phyloP scores from a whole-genome alignment of 2,888 invertebrate species.

The Pheosia gnoma region DNA sequence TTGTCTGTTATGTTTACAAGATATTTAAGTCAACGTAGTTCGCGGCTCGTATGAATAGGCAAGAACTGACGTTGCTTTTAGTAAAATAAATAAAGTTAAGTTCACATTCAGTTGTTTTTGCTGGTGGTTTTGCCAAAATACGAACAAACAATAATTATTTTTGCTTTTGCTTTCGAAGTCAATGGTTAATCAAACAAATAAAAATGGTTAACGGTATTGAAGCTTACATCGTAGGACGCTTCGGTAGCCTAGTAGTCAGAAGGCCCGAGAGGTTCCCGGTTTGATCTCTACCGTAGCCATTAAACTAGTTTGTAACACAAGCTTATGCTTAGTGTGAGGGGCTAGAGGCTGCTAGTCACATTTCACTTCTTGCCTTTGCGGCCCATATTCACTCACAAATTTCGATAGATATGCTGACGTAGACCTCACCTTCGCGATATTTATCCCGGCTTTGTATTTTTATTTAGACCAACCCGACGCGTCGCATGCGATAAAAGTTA shows the following conservation, averaged over 20 bases:
- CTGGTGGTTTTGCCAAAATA: too few species aligned
- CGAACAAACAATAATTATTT: too few species aligned
- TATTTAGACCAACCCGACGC: conserved; percentile 36
- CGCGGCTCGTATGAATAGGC: neutral
- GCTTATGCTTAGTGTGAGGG: too few species aligned
- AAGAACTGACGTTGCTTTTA: neutral
- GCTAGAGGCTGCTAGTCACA: conserved; percentile 16
- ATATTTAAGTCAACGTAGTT: conserved; percentile 26
- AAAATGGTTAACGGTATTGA: too few species aligned
- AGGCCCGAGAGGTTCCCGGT: too few species aligned
- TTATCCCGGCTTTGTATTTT: conserved; percentile 49
- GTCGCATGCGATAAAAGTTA: conserved; percentile 29
- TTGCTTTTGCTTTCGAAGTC: too few species aligned
- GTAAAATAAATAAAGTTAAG: conserved; percentile 1
- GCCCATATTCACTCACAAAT: conserved; percentile 47
- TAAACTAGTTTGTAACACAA: too few species aligned
- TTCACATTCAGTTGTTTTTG: neutral
- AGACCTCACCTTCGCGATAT: conserved; percentile 35
- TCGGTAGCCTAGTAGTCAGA: too few species aligned
- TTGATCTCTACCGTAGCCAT: too few species aligned
- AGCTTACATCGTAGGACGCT: too few species aligned
- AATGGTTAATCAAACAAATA: too few species aligned
- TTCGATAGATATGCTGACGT: conserved; percentile 49
- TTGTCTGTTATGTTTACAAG: conserved; percentile 57
- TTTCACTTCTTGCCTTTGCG: conserved; percentile 59